These are phyloP conservation scores for Nephotettix cincticeps DNA, from an alignment of 1,140 invertebrate species.

Conservation along the genomic window DNA sequence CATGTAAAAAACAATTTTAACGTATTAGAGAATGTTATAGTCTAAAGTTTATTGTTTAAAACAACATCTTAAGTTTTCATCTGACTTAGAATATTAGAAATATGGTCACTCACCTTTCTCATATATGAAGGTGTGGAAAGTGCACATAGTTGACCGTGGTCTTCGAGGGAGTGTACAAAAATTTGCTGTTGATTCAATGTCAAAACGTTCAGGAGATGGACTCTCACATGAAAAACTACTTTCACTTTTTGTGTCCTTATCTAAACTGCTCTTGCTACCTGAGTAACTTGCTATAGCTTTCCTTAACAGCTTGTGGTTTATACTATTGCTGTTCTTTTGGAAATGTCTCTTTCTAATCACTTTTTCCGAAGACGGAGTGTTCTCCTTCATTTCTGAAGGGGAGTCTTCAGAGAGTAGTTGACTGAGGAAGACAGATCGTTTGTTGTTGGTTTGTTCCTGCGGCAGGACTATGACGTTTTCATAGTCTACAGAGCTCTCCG, in stretches of 20 bases:
- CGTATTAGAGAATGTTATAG: too few relatives aligned
- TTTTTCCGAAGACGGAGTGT: conserved; percentile 16
- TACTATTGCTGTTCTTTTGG: conserved; percentile 57
- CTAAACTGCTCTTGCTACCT: conserved; percentile 16
- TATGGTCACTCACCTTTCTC: conserved; percentile 62
- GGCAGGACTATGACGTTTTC: conserved; percentile 46
- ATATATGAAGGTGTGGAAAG: conserved; percentile 73
- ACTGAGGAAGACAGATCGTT: conserved; percentile 26
- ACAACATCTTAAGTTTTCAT: too few relatives aligned
- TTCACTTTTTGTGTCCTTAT: conserved; percentile 6
- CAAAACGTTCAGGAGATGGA: neutral
- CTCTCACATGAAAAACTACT: neutral
- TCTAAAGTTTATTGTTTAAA: too few relatives aligned
- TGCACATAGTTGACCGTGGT: conserved; percentile 62
- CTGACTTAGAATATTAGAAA: too few relatives aligned
- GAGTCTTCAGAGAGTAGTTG: conserved; percentile 5
- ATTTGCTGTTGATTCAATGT: conserved; percentile 16
- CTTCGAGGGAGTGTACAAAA: conserved; percentile 69
- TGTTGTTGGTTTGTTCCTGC: conserved; percentile 1
- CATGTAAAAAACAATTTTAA: too few relatives aligned
- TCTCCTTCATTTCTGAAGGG: neutral
- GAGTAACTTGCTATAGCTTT: conserved; percentile 54
- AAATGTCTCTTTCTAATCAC: conserved; percentile 49
- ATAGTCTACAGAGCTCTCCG: conserved; percentile 68
- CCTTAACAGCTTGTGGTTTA: conserved; percentile 57